Evolutionary conservation across 2,888 invertebrate genomes (phyloP), one percentile per base, ranked within the genome.

Genomic region (Drosophila formosana): DNA sequence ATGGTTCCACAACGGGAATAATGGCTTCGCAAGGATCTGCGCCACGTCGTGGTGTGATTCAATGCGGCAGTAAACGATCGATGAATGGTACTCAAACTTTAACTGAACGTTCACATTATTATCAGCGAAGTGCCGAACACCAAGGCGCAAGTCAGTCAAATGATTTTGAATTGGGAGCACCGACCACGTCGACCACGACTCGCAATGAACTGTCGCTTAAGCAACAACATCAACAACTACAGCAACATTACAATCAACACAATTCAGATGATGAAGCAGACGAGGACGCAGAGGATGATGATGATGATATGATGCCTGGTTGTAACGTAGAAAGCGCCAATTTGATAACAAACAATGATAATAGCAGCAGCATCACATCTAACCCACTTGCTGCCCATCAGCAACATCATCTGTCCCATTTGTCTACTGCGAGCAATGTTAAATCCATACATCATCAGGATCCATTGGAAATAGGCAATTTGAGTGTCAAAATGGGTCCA

Each of bases 321-420:
- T 83, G 79, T 64, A 88, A 88, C 86, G 90, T 90, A 64, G 92
- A 91, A 77, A 88, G 90, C 68, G 86, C 90, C 52, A 91, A 91
- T 78, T 85, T 92, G 63, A 91, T 91, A 49, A n/a, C 47, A 28
- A 89, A 72, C 71, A 89, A 72, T 72, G 89, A 78, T 62, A 87
- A 75, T 6, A 30, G 6, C 30, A 73, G 63, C 9, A 74, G 66
- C 39, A 76, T 34, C 30, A 25, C 57, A 55, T 49, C 50, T 41
- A 68, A 60, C 63, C 45, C 28, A 32, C 43, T 43, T 50, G 26
- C 49, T 25, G 9, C 28, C 34, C 64, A 64, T 18, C 50, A n/a
- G 3, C 57, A 58, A 3, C 51, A 41, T 6, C 63, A 72, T 45
- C 68, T 61, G 26, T 72, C 37, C 3, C 63, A 72, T 41, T 66